Conservation (phyloP, 2,113 vertebrate species). For the Rissa tridactyla region DNA sequence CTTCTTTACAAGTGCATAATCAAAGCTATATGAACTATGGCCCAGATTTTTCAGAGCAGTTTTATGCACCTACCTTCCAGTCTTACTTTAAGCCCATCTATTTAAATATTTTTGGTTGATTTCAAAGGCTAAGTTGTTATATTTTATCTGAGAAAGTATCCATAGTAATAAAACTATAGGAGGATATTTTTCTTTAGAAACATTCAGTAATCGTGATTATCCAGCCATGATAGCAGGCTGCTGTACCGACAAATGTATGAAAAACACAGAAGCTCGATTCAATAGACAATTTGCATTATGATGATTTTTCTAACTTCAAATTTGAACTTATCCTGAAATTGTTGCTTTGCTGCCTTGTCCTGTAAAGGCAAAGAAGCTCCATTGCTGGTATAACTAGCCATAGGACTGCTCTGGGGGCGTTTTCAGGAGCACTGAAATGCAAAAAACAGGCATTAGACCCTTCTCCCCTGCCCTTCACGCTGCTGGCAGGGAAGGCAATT, state of each 20-base stretch:
- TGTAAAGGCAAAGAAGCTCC: not conserved
- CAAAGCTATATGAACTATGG: not conserved
- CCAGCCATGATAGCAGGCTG: not conserved
- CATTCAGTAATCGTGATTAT: not conserved
- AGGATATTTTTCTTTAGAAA: not conserved
- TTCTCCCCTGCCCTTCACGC: not conserved
- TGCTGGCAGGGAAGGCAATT: not conserved
- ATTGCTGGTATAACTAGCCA: not conserved
- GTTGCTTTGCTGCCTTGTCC: not conserved
- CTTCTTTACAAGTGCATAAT: conserved; percentile 6
- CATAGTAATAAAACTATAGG: not conserved
- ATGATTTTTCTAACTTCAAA: not conserved
- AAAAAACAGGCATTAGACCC: not conserved
- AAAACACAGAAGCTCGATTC: not conserved
- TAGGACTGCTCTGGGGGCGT: not conserved
- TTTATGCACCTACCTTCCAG: not conserved
- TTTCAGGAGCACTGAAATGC: not conserved
- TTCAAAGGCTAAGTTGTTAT: not conserved
- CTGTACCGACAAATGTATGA: not conserved
- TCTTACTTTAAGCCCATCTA: not conserved
- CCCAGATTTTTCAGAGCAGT: not conserved
- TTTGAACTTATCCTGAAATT: not conserved
- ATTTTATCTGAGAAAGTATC: not conserved
- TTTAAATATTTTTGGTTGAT: not conserved
- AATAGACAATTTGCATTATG: not conserved